Conservation (phyloP, 2,113 vertebrate genomes). For the Carettochelys insculpta region DNA sequence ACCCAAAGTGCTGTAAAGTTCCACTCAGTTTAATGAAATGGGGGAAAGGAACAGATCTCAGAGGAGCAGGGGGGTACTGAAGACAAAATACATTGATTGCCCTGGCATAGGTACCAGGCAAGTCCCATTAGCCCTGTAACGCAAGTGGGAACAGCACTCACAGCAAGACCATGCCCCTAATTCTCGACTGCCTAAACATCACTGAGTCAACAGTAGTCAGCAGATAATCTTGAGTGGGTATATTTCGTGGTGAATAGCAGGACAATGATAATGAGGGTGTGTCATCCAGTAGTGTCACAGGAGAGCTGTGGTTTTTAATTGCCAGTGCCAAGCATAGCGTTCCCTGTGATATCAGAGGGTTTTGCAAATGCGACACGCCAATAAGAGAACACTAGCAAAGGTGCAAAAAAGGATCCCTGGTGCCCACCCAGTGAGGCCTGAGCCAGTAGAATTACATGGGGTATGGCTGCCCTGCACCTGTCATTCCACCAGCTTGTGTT, state of each 20-base stretch:
- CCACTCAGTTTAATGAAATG: background rate
- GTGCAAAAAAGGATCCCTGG: background rate
- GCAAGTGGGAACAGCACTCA: fast-evolving
- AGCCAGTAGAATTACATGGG: slow-evolving; percentile 39
- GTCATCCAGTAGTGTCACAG: background rate
- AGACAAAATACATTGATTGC: fast-evolving
- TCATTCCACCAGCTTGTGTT: slow-evolving; percentile 58
- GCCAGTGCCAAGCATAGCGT: fast-evolving
- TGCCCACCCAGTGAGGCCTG: slow-evolving; percentile 39
- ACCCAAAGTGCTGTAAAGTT: no score
- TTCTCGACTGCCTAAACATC: background rate
- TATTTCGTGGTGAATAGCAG: background rate
- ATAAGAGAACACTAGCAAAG: background rate
- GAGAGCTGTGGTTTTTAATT: background rate
- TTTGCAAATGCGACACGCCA: background rate
- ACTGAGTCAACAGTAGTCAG: fast-evolving
- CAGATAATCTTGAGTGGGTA: background rate
- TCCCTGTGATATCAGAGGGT: background rate
- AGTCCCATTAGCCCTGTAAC: background rate
- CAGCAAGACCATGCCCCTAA: background rate
- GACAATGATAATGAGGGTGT: background rate
- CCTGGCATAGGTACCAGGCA: fast-evolving
- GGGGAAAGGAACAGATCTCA: background rate
- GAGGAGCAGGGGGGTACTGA: background rate
- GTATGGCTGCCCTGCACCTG: slow-evolving; percentile 43